Base-by-base conservation (phyloP, 2,113 vertebrate genomes). In the Meriones unguiculatus region DNA sequence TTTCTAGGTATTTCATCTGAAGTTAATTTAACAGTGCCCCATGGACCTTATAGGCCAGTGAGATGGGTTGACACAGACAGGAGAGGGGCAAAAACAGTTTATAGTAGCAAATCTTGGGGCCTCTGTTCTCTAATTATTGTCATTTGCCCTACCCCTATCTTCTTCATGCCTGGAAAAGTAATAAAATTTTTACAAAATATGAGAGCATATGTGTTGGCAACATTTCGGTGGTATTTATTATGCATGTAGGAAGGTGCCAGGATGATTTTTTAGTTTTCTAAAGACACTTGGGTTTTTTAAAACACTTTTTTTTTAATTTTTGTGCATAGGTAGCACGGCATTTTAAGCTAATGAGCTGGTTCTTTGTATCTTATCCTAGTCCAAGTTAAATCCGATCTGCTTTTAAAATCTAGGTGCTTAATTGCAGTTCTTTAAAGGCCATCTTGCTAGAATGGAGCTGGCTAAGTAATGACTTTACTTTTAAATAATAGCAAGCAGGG, bases 391-490 rank as follows among this genome's bases (percentile, higher is more conserved):
- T 84, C 94, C 73, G 20, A 92, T 97, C 96, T 95, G 11, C 54
- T 50, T 96, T 81, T 97, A 95, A 97, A 97, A 89, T 86, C 54
- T 62, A 95, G 57, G 50, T 46, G 96, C 95, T 38, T 87, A 96
- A 98, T 92, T 97, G 95, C 91, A 95, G 78, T 96, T 94, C 92
- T 97, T 97, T 97, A 97, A 97, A 97, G 92, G 62, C 91, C 96
- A 69, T 78, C 67, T 76, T 98, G 59, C 92, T 91, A 93, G 94
- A 93, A 98, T 41, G 76, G 54, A 86, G 97, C 95, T 95, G 75
- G 54, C 89, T 97, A 97, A 95, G 94, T 97, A 90, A 95, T 87
- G 65, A 3, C 69, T 98, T 98, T 95, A n/a, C 90, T 97, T 28
- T 90, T 84, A 86, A 96, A 94, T 96, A 97, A 81, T 41, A 84